Conservation (phyloP, 2,888 invertebrate species). For the Torymus tubicola region DNA sequence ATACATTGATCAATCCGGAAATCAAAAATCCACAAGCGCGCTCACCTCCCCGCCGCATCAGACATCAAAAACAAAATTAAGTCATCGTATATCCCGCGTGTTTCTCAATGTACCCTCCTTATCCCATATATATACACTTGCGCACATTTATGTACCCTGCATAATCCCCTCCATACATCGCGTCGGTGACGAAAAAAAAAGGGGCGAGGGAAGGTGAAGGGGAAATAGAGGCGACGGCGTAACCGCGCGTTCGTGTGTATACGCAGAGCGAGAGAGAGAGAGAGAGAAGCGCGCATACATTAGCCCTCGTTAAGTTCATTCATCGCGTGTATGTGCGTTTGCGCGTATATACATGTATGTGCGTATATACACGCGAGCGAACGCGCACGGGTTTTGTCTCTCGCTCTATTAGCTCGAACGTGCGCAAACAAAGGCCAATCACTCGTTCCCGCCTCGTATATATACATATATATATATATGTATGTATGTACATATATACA, state of each 20-base stretch:
- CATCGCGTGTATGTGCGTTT: conserved; percentile 2
- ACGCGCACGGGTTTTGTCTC: conserved; percentile 48
- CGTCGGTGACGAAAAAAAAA: not conserved
- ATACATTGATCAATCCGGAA: no score
- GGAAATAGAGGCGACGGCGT: not conserved
- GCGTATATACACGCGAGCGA: not conserved
- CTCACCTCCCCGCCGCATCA: no score
- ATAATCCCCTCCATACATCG: not conserved
- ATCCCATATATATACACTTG: not conserved
- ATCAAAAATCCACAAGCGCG: no score
- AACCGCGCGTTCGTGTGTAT: not conserved
- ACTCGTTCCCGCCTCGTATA: conserved; percentile 1
- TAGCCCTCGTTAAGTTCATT: conserved; percentile 58
- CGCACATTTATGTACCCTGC: not conserved
- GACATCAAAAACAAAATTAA: not conserved
- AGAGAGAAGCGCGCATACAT: conserved; percentile 32
- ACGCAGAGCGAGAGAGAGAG: not conserved
- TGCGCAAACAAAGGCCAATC: conserved; percentile 50
- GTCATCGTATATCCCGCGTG: not conserved
- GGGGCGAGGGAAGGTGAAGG: not conserved
- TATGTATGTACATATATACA: not conserved
- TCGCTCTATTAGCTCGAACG: conserved; percentile 49
- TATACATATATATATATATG: not conserved
- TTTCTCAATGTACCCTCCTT: not conserved
- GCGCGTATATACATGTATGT: no score